These are phyloP conservation scores for Sitta europaea DNA, from an alignment of 2,113 vertebrate genomes.

Conservation along the genomic window DNA sequence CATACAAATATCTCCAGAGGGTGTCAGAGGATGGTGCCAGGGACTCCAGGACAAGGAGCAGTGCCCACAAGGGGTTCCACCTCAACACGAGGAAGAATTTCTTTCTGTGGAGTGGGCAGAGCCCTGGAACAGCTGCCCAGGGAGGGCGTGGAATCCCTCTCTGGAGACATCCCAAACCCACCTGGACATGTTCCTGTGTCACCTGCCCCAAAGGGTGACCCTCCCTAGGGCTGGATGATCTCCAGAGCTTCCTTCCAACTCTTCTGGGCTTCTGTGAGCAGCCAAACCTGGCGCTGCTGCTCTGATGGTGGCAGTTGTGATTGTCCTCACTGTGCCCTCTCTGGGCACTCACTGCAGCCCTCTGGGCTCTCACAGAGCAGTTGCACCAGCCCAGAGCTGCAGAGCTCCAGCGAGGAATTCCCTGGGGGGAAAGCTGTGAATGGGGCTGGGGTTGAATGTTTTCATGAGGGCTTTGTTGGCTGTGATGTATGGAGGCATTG, in stretches of 20 bases:
- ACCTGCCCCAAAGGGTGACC: neutral
- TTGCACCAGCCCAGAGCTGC: neutral
- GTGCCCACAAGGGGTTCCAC: neutral
- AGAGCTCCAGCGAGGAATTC: neutral
- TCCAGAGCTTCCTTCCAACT: neutral
- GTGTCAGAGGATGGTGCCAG: neutral
- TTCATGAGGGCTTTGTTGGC: slow-evolving; percentile 1
- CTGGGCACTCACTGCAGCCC: neutral
- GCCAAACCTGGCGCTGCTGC: neutral
- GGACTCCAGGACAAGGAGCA: neutral
- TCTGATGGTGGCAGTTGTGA: neutral
- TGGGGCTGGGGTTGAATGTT: neutral
- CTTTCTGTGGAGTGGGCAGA: neutral
- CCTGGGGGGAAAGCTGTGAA: neutral
- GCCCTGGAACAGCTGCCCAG: neutral
- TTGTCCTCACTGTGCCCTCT: neutral
- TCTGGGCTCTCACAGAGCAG: neutral
- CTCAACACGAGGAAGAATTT: neutral
- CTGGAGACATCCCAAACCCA: neutral
- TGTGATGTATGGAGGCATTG: neutral
- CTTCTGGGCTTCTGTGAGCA: neutral
- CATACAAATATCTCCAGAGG: neutral
- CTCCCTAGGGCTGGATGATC: neutral
- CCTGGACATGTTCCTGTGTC: rapidly evolving
- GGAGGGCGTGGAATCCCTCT: neutral